phyloP scores from a whole-genome alignment of 2,113 vertebrate genomes.

The Malurus melanocephalus region DNA sequence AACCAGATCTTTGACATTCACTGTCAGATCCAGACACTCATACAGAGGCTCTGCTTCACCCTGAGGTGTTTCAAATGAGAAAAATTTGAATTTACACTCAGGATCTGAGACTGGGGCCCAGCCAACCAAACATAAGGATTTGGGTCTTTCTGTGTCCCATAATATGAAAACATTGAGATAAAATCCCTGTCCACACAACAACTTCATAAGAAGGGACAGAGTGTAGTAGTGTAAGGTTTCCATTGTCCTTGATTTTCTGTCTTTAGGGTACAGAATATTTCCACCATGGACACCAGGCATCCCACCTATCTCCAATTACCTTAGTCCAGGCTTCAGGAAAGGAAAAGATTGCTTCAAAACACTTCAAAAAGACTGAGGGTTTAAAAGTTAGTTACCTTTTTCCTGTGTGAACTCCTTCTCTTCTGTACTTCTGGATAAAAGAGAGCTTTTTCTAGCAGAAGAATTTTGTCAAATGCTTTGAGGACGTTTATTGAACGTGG shows the following conservation, averaged over 20 bases:
- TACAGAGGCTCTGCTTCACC: neutral
- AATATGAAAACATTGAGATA: neutral
- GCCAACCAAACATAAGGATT: neutral
- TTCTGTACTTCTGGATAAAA: neutral
- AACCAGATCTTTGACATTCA: neutral
- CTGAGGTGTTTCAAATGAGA: neutral
- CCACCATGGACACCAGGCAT: neutral
- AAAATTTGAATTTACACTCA: neutral
- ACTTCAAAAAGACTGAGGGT: neutral
- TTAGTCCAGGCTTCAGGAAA: neutral
- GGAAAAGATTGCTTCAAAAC: neutral
- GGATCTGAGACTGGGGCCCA: neutral
- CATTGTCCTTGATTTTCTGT: neutral
- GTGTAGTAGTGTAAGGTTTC: neutral
- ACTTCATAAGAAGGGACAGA: neutral
- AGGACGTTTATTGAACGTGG: accelerated
- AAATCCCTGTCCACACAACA: neutral
- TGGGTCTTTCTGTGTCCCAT: neutral
- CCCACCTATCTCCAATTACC: neutral
- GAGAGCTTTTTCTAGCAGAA: neutral
- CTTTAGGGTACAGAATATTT: neutral
- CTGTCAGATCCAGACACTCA: neutral
- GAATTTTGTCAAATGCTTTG: neutral
- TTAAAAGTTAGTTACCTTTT: neutral
- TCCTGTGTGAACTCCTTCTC: neutral